Evolutionary conservation across 1,140 invertebrate genomes (phyloP).

Genomic region (Caenorhabditis inopinata): DNA sequence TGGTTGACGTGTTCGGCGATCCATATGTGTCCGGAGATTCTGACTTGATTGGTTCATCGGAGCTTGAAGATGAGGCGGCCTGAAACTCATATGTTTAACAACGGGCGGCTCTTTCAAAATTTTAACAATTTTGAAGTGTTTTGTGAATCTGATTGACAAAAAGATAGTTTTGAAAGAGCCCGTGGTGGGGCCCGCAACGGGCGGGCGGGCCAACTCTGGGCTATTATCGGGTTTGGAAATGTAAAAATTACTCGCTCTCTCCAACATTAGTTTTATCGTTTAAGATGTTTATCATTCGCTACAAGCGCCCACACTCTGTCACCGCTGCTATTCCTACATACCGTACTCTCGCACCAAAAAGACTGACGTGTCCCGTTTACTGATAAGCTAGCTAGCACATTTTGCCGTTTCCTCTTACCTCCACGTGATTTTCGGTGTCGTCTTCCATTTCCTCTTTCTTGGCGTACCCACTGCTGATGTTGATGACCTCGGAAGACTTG

Average conservation of each 20-base stretch:
- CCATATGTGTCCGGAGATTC: not conserved
- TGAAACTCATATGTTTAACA: not conserved
- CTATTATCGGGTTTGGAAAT: too few species aligned
- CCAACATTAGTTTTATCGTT: too few species aligned
- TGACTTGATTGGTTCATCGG: constrained; percentile 8
- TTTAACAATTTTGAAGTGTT: too few species aligned
- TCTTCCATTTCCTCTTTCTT: constrained; percentile 28
- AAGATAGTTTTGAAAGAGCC: too few species aligned
- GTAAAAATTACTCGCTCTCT: too few species aligned
- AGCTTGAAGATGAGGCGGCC: not conserved
- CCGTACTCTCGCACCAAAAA: not conserved
- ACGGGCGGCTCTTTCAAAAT: too few species aligned
- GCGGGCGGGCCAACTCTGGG: too few species aligned
- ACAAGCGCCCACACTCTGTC: not conserved
- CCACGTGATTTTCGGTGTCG: constrained; percentile 29
- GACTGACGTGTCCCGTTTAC: not conserved
- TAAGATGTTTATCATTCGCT: constrained; percentile 5
- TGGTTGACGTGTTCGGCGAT: constrained; percentile 1
- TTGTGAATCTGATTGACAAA: too few species aligned
- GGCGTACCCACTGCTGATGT: constrained; percentile 42
- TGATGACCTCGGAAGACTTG: constrained; percentile 47
- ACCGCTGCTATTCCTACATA: too few species aligned
- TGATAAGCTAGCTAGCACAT: too few species aligned
- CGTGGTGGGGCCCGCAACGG: too few species aligned
- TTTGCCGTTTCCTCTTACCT: constrained; percentile 29